Base-by-base conservation (phyloP, 2,797 vertebrate species). In the Coranthus polyacanthus region DNA sequence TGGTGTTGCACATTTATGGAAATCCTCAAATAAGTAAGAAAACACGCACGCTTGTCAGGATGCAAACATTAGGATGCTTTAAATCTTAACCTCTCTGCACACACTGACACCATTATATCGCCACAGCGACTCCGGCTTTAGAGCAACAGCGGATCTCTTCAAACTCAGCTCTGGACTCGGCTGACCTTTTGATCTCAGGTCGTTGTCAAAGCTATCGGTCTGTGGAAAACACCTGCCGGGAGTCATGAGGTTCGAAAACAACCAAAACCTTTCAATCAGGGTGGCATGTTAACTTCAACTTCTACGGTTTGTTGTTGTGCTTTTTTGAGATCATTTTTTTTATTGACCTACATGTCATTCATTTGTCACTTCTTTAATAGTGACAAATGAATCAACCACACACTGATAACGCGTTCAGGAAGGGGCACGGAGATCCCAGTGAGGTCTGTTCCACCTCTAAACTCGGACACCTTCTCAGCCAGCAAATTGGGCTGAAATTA, bases 331-430 rank as follows among this genome's bases (percentile, higher is more conserved):
- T 42, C 1, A 11, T 47, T 54, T 54, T 54, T 54, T 5, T 43
- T 0, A 9, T 6, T 47, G 22, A 13, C 41, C 72, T 45, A 8
- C 32, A 34, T 65, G 22, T 43, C 8, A 10, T 22, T 3, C 43
- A 6, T 29, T 29, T 29, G 1, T 29, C 9, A 29, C 26, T 37
- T 12, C 34, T 69, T 18, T 3, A n/a, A 24, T 51, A 45, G 53
- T 59, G 53, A 59, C 42, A 44, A 53, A 73, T 63, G 21, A 64
- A 51, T 68, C 42, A 56, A 8, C 17, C 21, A 15, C 37, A n/a
- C 12, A 1, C 26, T 42, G 20, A 20, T 24, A 55, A 54, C 22
- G 17, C 52, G n/a, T 55, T 58, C 11, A 22, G 39, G 9, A 61
- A 15, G 21, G 11, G 32, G 22, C 29, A 10, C 26, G 24, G 17